Percentiles rank a stretch among this genome's conserved stretches.
phyloP scores from a whole-genome alignment of 2,113 vertebrate species.

The Donacobius atricapilla region DNA sequence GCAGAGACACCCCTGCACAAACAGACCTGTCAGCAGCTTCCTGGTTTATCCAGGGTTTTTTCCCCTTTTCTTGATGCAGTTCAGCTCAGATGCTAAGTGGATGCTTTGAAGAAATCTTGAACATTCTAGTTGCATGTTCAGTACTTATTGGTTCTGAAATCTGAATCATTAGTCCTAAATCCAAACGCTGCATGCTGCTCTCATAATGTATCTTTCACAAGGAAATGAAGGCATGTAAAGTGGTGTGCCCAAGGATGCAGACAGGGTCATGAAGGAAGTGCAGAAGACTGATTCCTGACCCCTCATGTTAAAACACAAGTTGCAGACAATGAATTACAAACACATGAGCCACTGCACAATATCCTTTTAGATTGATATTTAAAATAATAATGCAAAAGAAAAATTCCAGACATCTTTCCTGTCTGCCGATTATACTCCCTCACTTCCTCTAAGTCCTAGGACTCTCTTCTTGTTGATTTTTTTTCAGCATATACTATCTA shows the following conservation, averaged over 20 bases:
- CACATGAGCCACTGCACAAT: constrained; percentile 27
- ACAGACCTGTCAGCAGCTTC: not conserved
- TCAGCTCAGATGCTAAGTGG: not conserved
- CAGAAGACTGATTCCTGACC: constrained; percentile 30
- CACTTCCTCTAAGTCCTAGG: not conserved
- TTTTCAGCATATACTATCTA: not conserved
- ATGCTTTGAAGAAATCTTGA: not conserved
- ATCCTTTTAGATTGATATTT: constrained; percentile 26
- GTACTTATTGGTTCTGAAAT: not conserved
- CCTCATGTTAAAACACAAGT: not conserved
- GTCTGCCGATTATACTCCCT: not conserved
- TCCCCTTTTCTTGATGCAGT: not conserved
- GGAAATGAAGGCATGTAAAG: constrained; percentile 4
- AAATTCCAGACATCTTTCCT: constrained; percentile 38
- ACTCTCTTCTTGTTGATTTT: not conserved
- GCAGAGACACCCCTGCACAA: not conserved
- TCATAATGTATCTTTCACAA: not conserved
- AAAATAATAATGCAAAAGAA: constrained; percentile 44
- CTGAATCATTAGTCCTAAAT: not conserved
- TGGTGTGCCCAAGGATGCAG: constrained; percentile 2
- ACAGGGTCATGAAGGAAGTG: constrained; percentile 22
- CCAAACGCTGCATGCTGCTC: not conserved
- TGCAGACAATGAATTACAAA: constrained; percentile 43
- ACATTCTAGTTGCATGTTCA: not conserved
- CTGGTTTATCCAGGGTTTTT: not conserved